A percentile compares a stretch with the other conserved stretches of the same genome.
These are phyloP conservation scores for Falco peregrinus DNA, from an alignment of 2,797 vertebrate species.

Conservation along the genomic window DNA sequence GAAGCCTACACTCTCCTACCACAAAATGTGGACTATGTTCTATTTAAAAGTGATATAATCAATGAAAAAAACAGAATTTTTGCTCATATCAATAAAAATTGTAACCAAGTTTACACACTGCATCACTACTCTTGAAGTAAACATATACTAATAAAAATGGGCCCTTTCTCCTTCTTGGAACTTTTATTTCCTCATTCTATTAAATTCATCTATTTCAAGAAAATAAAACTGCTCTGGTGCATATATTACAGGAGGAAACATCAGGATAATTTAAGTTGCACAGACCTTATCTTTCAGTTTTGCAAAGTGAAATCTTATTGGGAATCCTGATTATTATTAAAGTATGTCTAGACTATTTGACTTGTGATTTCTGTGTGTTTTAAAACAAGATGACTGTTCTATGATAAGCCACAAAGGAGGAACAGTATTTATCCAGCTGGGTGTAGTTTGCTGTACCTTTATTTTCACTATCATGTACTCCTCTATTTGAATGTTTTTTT, in stretches of 20 bases:
- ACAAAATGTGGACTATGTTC: not conserved
- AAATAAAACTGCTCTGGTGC: not conserved
- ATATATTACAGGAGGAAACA: not conserved
- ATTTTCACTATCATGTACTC: not conserved
- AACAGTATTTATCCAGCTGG: not conserved
- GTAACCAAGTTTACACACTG: not conserved
- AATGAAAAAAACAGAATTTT: not conserved
- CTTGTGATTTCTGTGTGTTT: not conserved
- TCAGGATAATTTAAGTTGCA: not conserved
- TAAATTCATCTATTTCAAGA: not conserved
- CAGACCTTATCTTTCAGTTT: not conserved
- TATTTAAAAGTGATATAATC: not conserved
- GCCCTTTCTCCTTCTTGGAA: not conserved
- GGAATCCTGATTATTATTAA: not conserved
- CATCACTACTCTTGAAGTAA: not conserved
- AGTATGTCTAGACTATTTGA: not conserved
- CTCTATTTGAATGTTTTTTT: not conserved
- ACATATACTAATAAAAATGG: not conserved
- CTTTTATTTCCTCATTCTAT: not conserved
- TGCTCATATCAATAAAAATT: not conserved
- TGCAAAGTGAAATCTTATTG: not conserved
- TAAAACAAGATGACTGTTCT: not conserved
- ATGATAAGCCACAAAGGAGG: not conserved
- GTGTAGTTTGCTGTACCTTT: not conserved
- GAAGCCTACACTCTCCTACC: not conserved